phyloP scores from a whole-genome alignment of 2,888 invertebrate species.

The Lasioglossum calceatum region DNA sequence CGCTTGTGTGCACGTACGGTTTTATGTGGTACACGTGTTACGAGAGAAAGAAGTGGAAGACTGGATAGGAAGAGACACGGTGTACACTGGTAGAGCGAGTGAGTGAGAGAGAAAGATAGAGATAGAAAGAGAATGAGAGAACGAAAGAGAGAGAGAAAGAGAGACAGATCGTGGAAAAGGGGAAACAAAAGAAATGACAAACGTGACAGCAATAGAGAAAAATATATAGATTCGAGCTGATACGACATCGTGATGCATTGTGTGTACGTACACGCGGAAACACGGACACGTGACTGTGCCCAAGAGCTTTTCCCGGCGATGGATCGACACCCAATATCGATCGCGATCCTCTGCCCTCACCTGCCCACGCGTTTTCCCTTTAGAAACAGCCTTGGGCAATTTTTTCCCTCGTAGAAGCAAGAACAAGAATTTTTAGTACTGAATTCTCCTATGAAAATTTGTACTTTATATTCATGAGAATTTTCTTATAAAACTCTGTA shows the following conservation, averaged over 20 bases:
- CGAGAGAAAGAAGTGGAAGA: conserved; percentile 47
- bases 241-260: conserved; percentile 71
- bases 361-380: conserved; percentile 15
- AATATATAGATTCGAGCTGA: conserved; percentile 65
- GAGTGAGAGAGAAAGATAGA: conserved; percentile 24
- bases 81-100: conserved; percentile 39
- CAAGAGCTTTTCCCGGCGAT: conserved; percentile 2
- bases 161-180: conserved; percentile 45
- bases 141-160: background rate
- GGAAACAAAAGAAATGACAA: conserved; percentile 61
- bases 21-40: conserved; percentile 15
- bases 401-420: background rate
- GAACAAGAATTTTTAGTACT: background rate
- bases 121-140: background rate
- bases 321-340: conserved; percentile 5
- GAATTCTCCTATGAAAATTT: background rate
- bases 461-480: background rate
- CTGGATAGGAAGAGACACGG: conserved; percentile 26
- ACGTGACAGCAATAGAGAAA: conserved; percentile 67
- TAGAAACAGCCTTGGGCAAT: background rate
- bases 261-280: conserved; percentile 51
- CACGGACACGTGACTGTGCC: conserved; percentile 30
- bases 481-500: background rate
- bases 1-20: conserved; percentile 7
- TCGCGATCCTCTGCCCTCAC: conserved; percentile 15